Conservation (phyloP, 2,113 vertebrate genomes). For the Pseudorectes ferrugineus region DNA sequence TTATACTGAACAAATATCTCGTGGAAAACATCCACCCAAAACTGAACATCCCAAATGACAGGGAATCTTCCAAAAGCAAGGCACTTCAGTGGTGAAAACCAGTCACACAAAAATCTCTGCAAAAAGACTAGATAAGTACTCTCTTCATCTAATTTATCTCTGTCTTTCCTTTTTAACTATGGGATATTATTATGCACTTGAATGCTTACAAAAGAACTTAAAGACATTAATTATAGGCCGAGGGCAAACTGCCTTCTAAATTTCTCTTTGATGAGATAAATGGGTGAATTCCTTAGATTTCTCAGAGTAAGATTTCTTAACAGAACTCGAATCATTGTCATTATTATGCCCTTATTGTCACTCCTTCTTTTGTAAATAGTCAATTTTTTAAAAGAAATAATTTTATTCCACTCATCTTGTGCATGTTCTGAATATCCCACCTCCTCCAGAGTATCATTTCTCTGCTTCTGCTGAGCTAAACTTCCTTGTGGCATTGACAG, state of each 20-base stretch:
- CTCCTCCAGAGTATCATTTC: neutral
- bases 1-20: neutral
- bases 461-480: neutral
- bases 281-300: neutral
- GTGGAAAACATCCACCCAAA: neutral
- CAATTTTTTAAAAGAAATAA: accelerated
- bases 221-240: neutral
- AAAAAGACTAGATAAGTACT: neutral
- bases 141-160: neutral
- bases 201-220: neutral
- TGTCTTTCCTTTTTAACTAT: neutral
- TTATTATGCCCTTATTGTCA: neutral
- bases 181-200: neutral
- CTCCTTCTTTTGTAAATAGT: neutral
- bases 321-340: neutral
- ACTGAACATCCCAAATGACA: neutral
- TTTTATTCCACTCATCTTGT: neutral
- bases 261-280: conserved; percentile 15
- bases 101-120: neutral
- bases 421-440: neutral
- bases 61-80: neutral
- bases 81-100: neutral
- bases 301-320: neutral
- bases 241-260: neutral
- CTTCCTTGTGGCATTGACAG: neutral